Evolutionary conservation across 2,113 vertebrate genomes (phyloP).

Genomic region (Colinus virginianus): DNA sequence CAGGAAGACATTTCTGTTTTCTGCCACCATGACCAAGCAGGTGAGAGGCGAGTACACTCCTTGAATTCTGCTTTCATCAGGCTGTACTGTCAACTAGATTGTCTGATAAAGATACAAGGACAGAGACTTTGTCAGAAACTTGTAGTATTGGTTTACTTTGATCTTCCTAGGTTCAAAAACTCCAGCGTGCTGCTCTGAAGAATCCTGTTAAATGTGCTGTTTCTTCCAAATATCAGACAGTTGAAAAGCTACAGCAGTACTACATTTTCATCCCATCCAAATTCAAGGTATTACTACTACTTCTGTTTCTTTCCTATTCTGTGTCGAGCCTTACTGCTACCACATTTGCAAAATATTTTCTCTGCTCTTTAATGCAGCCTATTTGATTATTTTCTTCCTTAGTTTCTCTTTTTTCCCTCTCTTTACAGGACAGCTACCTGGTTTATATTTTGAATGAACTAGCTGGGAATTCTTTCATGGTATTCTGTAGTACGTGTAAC

Average conservation of each 20-base stretch:
- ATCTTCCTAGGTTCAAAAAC: conserved; percentile 91
- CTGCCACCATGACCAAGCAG: conserved; percentile 99
- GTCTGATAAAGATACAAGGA: neutral
- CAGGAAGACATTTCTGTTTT: conserved; percentile 94
- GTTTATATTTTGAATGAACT: conserved; percentile 96
- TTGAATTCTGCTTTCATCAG: neutral
- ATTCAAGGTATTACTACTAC: conserved; percentile 87
- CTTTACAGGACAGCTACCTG: conserved; percentile 91
- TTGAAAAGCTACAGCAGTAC: conserved; percentile 97
- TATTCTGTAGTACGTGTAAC: conserved; percentile 97
- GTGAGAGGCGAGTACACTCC: conserved; percentile 68
- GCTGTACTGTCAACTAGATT: neutral
- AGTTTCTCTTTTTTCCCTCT: neutral
- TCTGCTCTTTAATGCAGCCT: neutral
- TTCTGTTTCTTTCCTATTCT: neutral
- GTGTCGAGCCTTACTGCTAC: neutral
- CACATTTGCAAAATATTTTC: neutral
- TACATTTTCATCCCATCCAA: conserved; percentile 97
- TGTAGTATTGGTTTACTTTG: neutral
- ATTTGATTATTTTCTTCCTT: neutral
- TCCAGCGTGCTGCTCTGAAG: conserved; percentile 94
- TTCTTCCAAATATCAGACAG: conserved; percentile 95
- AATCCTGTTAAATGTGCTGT: conserved; percentile 96
- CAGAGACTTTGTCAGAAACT: neutral
- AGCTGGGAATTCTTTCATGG: conserved; percentile 97